Evolutionary conservation across 2,797 vertebrate genomes (phyloP).

Genomic region (Girardinus metallicus): DNA sequence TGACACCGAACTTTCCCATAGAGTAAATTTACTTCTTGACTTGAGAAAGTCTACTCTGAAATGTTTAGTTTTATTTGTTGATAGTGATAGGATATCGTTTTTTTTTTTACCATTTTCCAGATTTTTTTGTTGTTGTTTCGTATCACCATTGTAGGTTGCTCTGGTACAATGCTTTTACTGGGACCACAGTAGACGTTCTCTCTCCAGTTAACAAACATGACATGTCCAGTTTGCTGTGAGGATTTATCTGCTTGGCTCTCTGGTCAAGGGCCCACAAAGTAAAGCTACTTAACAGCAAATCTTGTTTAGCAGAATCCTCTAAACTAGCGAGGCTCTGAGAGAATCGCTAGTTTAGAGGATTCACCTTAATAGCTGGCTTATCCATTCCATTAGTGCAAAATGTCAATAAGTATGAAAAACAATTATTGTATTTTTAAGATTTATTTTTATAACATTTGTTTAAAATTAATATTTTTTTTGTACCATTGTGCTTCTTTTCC

Average conservation of each 20-base stretch:
- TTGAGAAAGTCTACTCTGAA: background rate
- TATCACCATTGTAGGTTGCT: constrained; percentile 12
- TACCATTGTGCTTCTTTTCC: background rate
- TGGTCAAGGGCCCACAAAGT: constrained; percentile 69
- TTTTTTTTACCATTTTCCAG: background rate
- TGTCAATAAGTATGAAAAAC: background rate
- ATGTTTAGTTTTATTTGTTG: background rate
- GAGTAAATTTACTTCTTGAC: background rate
- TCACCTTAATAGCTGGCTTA: constrained; percentile 22
- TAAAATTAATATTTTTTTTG: background rate
- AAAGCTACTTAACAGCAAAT: constrained; percentile 81
- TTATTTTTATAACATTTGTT: background rate
- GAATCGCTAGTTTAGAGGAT: too few relatives aligned
- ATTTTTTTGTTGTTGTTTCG: constrained; percentile 27
- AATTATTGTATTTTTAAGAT: background rate
- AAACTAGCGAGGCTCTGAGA: too few relatives aligned
- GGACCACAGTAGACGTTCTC: constrained; percentile 33
- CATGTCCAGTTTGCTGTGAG: constrained; percentile 50
- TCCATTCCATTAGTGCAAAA: constrained; percentile 45
- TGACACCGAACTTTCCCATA: background rate
- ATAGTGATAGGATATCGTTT: background rate
- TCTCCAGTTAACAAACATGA: constrained; percentile 49
- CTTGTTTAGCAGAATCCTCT: constrained; percentile 79
- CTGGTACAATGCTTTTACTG: constrained; percentile 30
- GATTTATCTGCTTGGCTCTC: constrained; percentile 55